phyloP scores from a whole-genome alignment of 2,888 invertebrate species.

The Macaria notata region DNA sequence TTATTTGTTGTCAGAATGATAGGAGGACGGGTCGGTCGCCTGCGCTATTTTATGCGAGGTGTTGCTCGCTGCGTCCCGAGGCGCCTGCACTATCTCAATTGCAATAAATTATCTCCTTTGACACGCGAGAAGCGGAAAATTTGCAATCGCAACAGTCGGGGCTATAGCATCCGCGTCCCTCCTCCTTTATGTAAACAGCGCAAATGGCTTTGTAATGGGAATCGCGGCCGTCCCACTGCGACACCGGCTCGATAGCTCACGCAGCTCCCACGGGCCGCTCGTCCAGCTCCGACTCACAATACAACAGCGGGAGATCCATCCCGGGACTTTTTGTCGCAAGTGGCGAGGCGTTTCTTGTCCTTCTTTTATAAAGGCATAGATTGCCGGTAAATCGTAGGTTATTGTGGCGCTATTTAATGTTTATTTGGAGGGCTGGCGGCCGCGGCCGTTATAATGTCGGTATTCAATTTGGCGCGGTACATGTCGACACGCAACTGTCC shows the following conservation, averaged over 20 bases:
- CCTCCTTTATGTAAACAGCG: conserved; percentile 72
- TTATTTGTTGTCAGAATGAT: conserved; percentile 63
- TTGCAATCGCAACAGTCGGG: conserved; percentile 65
- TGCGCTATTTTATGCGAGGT: conserved; percentile 67
- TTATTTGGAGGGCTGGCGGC: conserved; percentile 64
- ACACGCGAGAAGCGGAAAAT: conserved; percentile 74
- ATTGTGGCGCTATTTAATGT: conserved; percentile 76
- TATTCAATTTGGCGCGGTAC: conserved; percentile 71
- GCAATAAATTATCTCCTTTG: conserved; percentile 76
- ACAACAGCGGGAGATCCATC: conserved; percentile 74
- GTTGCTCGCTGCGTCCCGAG: conserved; percentile 56
- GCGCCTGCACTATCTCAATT: conserved; percentile 72
- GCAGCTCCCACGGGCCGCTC: conserved; percentile 71
- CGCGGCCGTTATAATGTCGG: conserved; percentile 60
- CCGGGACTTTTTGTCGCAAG: conserved; percentile 77
- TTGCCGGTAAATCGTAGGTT: conserved; percentile 78
- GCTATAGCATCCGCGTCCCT: conserved; percentile 55
- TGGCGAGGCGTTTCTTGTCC: conserved; percentile 75
- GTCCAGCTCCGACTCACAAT: conserved; percentile 72
- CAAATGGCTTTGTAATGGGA: conserved; percentile 75
- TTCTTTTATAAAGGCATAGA: conserved; percentile 74
- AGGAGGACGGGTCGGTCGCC: conserved; percentile 56
- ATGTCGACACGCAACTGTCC: conserved; percentile 72
- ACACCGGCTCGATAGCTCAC: conserved; percentile 72
- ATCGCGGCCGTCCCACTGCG: conserved; percentile 65